A percentile compares a stretch with the other conserved stretches of the same genome.
These are phyloP conservation scores for Ladona fulva DNA, from an alignment of 1,140 invertebrate genomes.

Conservation along the genomic window DNA sequence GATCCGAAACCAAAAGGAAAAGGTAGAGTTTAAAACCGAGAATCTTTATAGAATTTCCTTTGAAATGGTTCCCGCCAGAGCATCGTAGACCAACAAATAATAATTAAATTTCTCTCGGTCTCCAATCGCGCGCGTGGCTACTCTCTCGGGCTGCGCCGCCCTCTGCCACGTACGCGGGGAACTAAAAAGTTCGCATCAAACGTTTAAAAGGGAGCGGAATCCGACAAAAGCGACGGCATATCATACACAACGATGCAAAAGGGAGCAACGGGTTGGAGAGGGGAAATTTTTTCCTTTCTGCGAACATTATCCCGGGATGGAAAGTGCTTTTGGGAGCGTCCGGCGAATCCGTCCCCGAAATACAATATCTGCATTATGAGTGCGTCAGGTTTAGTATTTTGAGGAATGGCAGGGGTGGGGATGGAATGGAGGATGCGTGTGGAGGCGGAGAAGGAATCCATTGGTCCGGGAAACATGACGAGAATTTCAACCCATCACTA, in stretches of 20 bases:
- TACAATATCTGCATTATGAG: neutral
- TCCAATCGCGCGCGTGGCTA: no score
- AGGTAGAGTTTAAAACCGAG: neutral
- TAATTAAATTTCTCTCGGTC: no score
- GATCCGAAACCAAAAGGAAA: constrained; percentile 23
- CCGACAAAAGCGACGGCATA: no score
- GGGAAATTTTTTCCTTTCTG: no score
- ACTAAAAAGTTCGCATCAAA: no score
- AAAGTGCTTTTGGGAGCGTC: neutral
- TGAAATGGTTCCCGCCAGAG: constrained; percentile 16
- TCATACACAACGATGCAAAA: no score
- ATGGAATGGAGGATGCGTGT: neutral
- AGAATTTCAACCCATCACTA: constrained; percentile 1
- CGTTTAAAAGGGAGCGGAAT: no score
- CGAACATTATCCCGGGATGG: neutral
- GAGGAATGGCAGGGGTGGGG: neutral
- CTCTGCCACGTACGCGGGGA: no score
- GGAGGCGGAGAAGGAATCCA: neutral
- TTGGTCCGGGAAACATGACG: neutral
- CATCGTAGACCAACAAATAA: no score
- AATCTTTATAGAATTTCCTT: neutral
- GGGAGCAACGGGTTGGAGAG: no score
- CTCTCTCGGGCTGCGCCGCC: no score
- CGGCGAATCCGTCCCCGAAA: neutral
- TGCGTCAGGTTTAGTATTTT: neutral